Conservation (phyloP, 2,113 vertebrate genomes). For the Panthera uncia region DNA sequence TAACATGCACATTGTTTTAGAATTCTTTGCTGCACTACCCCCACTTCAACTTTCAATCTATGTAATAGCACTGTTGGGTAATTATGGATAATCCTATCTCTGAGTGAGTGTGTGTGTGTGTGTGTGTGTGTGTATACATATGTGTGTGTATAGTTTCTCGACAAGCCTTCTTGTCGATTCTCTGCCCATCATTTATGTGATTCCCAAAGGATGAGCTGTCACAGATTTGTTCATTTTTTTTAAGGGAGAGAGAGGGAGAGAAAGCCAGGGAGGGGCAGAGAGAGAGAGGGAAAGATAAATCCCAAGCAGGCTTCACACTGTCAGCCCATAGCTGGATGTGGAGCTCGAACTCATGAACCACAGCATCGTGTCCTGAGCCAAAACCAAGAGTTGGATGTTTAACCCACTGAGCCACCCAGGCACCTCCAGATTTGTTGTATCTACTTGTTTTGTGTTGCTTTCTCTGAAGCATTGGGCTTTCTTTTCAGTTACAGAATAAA, state of each 20-base stretch:
- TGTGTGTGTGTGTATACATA: neutral
- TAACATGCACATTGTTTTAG: neutral
- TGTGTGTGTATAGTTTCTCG: neutral
- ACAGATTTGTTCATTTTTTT: neutral
- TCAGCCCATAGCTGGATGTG: too few species aligned
- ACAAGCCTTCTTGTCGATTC: neutral
- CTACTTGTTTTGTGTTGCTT: neutral
- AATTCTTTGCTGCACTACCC: neutral
- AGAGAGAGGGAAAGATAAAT: too few species aligned
- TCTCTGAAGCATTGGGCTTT: neutral
- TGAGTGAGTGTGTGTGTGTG: neutral
- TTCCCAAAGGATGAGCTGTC: neutral
- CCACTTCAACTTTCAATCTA: neutral
- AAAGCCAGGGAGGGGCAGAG: too few species aligned
- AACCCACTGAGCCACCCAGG: too few species aligned
- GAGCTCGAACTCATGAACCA: too few species aligned
- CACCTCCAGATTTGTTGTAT: neutral
- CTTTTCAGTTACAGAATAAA: constrained; percentile 1
- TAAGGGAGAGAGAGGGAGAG: too few species aligned
- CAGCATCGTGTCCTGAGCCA: too few species aligned
- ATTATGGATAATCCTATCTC: neutral
- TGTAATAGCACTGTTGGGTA: neutral
- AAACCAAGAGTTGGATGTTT: too few species aligned
- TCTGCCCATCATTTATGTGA: neutral
- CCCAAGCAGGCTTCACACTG: too few species aligned